Conservation (phyloP, 2,888 invertebrate genomes). For the Vesta saturnalis region DNA sequence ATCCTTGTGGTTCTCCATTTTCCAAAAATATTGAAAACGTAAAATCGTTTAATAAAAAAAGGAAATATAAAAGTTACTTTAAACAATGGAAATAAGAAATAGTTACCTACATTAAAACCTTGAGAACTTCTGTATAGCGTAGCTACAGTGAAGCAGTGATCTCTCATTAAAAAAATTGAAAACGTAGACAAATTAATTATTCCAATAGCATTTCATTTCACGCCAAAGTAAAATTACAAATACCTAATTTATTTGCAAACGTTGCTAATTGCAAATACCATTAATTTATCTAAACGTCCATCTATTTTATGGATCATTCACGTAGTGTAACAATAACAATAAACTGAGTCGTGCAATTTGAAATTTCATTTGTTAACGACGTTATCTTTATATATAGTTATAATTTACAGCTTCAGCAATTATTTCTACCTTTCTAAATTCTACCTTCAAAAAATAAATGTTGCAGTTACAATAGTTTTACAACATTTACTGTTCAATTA, state of each 20-base stretch:
- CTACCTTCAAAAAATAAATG: neutral
- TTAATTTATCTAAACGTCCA: conserved; percentile 53
- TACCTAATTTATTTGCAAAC: conserved; percentile 39
- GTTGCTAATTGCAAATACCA: conserved; percentile 55
- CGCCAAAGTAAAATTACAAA: conserved; percentile 21
- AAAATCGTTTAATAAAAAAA: no score
- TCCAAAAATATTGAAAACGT: no score
- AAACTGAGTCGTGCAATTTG: conserved; percentile 48
- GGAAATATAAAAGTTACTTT: no score
- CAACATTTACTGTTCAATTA: neutral
- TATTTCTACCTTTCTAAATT: conserved; percentile 32
- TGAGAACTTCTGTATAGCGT: no score
- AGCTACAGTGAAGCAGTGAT: no score
- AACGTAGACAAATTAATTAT: conserved; percentile 4
- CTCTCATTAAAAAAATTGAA: neutral
- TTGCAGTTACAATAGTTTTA: neutral
- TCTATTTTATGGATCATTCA: conserved; percentile 52
- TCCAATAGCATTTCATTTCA: conserved; percentile 2
- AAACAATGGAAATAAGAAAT: no score
- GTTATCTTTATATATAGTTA: conserved; percentile 43
- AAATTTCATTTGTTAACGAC: conserved; percentile 49
- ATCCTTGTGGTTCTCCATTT: no score
- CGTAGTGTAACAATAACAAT: conserved; percentile 44
- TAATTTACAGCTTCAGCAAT: conserved; percentile 46
- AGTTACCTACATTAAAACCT: no score